These are phyloP conservation scores for Pomacea canaliculata DNA, from an alignment of 2,888 invertebrate species.

Conservation along the genomic window DNA sequence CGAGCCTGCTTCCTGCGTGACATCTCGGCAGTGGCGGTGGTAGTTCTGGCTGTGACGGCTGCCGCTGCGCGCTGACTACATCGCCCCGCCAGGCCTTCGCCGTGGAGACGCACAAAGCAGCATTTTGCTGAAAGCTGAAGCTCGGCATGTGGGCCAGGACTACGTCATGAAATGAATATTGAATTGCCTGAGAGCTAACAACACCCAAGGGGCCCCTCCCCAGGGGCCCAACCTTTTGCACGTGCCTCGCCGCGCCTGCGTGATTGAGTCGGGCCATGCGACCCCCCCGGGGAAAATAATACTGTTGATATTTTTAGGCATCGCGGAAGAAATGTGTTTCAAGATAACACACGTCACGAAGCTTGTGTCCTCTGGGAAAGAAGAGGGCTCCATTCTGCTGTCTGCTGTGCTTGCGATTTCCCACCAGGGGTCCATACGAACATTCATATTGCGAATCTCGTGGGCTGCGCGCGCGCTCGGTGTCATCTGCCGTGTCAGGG, in stretches of 20 bases:
- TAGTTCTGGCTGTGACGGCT: not conserved
- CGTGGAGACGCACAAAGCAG: constrained; percentile 25
- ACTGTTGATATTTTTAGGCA: constrained; percentile 39
- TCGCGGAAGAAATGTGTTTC: constrained; percentile 36
- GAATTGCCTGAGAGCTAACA: constrained; percentile 56
- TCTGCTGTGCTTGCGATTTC: constrained; percentile 36
- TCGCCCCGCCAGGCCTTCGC: constrained; percentile 22
- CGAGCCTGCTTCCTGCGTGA: constrained; percentile 59
- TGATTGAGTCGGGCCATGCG: constrained; percentile 30
- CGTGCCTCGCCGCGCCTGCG: constrained; percentile 33
- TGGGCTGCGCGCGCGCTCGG: constrained; percentile 21
- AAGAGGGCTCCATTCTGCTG: constrained; percentile 28
- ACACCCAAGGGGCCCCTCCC: constrained; percentile 55
- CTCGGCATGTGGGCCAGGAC: constrained; percentile 48
- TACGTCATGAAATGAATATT: constrained; percentile 60
- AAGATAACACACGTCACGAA: constrained; percentile 41
- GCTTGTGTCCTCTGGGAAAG: constrained; percentile 29
- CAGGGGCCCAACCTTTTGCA: constrained; percentile 45
- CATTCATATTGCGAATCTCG: constrained; percentile 26
- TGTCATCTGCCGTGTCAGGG: constrained; percentile 25
- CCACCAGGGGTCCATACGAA: constrained; percentile 46
- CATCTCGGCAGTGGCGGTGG: constrained; percentile 36
- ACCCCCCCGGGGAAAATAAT: constrained; percentile 39
- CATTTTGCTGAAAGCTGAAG: constrained; percentile 42
- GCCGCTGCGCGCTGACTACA: constrained; percentile 16